These are phyloP conservation scores for Eupithecia exiguata DNA, from an alignment of 2,888 invertebrate species.

Conservation along the genomic window DNA sequence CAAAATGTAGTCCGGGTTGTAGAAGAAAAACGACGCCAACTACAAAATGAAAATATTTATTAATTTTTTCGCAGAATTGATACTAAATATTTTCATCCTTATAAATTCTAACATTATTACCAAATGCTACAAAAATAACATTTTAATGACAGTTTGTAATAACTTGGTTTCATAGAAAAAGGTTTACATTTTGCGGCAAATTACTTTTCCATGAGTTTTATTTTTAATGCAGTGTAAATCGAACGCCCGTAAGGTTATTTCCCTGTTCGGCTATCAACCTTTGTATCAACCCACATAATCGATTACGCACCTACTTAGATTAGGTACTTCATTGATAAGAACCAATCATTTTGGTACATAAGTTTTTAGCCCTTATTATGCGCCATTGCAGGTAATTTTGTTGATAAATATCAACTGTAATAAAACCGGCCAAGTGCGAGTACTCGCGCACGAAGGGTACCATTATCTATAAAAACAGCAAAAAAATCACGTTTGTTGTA, in stretches of 20 bases:
- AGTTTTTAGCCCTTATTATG: neutral
- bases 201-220: neutral
- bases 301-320: neutral
- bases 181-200: neutral
- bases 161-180: neutral
- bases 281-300: slow-evolving; percentile 50
- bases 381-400: neutral
- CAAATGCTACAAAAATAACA: too few relatives aligned
- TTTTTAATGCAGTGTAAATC: slow-evolving; percentile 11
- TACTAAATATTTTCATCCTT: too few relatives aligned
- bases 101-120: too few relatives aligned
- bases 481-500: too few relatives aligned
- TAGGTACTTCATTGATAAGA: neutral
- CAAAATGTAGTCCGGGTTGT: too few relatives aligned
- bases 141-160: neutral
- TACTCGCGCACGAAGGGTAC: too few relatives aligned
- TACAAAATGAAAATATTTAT: too few relatives aligned
- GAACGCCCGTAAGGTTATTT: slow-evolving; percentile 53
- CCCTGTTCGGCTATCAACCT: slow-evolving; percentile 48
- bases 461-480: too few relatives aligned
- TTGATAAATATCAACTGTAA: too few relatives aligned
- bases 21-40: too few relatives aligned
- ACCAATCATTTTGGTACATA: neutral
- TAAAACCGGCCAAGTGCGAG: too few relatives aligned
- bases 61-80: too few relatives aligned